Conservation (phyloP, 2,888 invertebrate genomes). For the Bursaphelenchus okinawaensis region DNA sequence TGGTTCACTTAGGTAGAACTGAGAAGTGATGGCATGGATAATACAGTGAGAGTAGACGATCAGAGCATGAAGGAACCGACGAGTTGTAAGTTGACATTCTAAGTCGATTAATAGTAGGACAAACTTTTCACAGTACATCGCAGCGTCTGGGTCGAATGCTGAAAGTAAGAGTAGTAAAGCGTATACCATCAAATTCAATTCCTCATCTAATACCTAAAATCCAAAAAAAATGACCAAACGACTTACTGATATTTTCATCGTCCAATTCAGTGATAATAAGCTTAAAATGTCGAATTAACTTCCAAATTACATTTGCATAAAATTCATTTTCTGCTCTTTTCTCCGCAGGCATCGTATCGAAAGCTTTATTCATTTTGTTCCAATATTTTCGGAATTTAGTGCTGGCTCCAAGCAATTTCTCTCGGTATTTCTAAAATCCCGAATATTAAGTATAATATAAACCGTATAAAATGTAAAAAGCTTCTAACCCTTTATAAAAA, state of each 20-base stretch:
- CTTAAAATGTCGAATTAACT: conserved; percentile 81
- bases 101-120: conserved; percentile 90
- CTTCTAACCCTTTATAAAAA: too few relatives aligned
- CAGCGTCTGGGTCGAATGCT: conserved; percentile 61
- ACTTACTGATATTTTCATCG: conserved; percentile 35
- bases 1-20: conserved; percentile 62
- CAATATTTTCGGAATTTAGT: conserved; percentile 88
- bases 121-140: conserved; percentile 82
- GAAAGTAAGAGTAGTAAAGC: too few relatives aligned
- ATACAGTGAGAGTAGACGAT: conserved; percentile 90
- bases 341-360: conserved; percentile 59
- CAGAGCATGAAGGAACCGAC: conserved; percentile 87
- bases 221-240: background rate
- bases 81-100: conserved; percentile 84
- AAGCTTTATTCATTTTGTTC: conserved; percentile 80
- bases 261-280: conserved; percentile 69
- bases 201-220: background rate
- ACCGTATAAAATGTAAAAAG: conserved; percentile 68
- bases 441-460: too few relatives aligned
- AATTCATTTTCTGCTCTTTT: conserved; percentile 31
- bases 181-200: conserved; percentile 1
- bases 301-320: conserved; percentile 71
- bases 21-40: conserved; percentile 77
- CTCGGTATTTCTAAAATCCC: conserved; percentile 64
- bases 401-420: conserved; percentile 76